phyloP scores from a whole-genome alignment of 2,113 vertebrate genomes.

The Plecotus auritus region DNA sequence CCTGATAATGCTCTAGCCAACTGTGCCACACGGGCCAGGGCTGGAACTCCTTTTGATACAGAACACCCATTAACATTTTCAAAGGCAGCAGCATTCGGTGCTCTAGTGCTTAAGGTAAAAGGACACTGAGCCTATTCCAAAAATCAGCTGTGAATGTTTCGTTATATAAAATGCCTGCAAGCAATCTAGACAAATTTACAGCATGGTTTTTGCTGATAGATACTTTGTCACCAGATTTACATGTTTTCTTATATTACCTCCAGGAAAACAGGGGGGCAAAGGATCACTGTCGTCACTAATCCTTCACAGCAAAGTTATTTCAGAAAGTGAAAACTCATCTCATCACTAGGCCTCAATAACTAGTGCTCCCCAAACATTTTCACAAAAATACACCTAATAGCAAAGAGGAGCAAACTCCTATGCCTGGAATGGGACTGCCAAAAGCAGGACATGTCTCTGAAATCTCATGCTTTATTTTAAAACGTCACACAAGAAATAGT shows the following conservation, averaged over 20 bases:
- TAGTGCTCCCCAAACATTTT: background rate
- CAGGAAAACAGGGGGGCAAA: background rate
- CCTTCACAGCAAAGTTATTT: background rate
- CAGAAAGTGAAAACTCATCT: background rate
- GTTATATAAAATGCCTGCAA: background rate
- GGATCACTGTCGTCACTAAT: background rate
- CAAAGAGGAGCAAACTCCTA: background rate
- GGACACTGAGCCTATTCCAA: background rate
- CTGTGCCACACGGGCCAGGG: too few relatives aligned
- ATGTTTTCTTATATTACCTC: background rate
- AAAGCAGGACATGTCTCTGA: background rate
- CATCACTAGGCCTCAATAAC: background rate
- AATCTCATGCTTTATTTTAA: conserved; percentile 1
- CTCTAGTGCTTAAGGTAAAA: background rate
- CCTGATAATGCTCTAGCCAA: too few relatives aligned
- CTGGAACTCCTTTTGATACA: background rate
- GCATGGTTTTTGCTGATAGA: background rate
- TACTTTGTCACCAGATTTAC: background rate
- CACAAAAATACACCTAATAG: background rate
- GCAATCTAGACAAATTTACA: background rate
- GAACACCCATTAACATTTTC: background rate
- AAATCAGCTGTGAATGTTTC: background rate
- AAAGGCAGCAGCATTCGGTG: background rate
- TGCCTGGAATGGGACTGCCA: background rate
- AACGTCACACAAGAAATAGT: background rate